Conservation (phyloP, 2,888 invertebrate species). For the Sinhomidia bicolor region DNA sequence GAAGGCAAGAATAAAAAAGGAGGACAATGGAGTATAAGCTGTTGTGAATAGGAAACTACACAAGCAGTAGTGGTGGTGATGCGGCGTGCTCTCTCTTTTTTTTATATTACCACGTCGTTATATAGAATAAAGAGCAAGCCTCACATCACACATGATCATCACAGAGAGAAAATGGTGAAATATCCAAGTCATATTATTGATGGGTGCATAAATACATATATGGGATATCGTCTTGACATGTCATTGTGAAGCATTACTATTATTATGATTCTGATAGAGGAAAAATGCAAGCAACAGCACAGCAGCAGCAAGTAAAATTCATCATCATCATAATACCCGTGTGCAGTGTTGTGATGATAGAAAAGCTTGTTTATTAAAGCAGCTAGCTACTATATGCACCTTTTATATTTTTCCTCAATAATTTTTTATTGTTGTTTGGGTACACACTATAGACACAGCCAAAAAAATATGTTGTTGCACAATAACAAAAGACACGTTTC, state of each 20-base stretch:
- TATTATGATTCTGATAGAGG: too few species aligned
- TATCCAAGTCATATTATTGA: too few species aligned
- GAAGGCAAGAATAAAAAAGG: too few species aligned
- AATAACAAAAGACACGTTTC: slow-evolving; percentile 22
- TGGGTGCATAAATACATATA: background rate
- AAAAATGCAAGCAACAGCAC: slow-evolving; percentile 58
- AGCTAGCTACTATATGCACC: too few species aligned
- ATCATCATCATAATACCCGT: too few species aligned
- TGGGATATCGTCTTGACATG: background rate
- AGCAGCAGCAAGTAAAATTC: slow-evolving; percentile 12
- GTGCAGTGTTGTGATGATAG: too few species aligned
- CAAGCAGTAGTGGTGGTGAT: background rate
- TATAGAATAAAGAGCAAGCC: slow-evolving; percentile 2
- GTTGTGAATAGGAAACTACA: slow-evolving; percentile 49
- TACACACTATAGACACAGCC: background rate
- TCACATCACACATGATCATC: slow-evolving; percentile 12
- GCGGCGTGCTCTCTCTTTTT: background rate
- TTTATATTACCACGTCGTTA: background rate
- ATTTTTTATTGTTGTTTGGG: background rate
- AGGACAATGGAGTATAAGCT: slow-evolving; percentile 58
- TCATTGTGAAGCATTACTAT: background rate
- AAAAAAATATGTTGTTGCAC: slow-evolving; percentile 1
- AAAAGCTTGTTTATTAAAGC: too few species aligned
- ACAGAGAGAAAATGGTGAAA: too few species aligned
- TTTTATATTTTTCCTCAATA: slow-evolving; percentile 18